Conservation (phyloP, 2,888 invertebrate species). For the Lasius fuliginosus region DNA sequence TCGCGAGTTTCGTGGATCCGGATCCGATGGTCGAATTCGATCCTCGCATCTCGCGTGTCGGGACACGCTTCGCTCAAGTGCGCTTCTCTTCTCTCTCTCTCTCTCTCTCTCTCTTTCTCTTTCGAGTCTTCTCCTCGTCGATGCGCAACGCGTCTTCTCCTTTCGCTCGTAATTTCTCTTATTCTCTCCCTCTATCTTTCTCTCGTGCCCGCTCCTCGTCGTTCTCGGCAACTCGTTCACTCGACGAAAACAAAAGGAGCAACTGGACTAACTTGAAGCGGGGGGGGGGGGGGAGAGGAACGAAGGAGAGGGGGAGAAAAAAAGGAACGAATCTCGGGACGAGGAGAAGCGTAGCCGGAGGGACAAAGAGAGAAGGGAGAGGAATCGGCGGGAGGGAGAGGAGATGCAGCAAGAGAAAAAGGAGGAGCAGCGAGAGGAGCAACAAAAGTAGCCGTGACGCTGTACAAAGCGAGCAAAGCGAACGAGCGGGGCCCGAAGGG, state of each 20-base stretch:
- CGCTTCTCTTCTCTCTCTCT: slow-evolving; percentile 62
- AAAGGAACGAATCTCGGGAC: slow-evolving; percentile 48
- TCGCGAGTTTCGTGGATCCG: slow-evolving; percentile 77
- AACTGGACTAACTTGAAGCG: slow-evolving; percentile 56
- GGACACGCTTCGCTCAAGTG: slow-evolving; percentile 81
- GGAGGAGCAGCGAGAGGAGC: slow-evolving; percentile 70
- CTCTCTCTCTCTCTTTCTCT: slow-evolving; percentile 40
- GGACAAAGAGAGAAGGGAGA: slow-evolving; percentile 48
- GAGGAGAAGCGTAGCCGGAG: slow-evolving; percentile 43
- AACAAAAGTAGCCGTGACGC: slow-evolving; percentile 80
- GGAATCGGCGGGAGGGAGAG: slow-evolving; percentile 59
- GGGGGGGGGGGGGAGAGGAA: slow-evolving; percentile 44
- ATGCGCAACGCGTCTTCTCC: neutral
- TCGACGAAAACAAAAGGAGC: slow-evolving; percentile 69
- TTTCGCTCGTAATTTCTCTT: slow-evolving; percentile 56
- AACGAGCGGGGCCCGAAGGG: slow-evolving; percentile 65
- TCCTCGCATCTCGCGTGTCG: slow-evolving; percentile 82
- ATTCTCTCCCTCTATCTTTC: slow-evolving; percentile 42
- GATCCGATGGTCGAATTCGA: slow-evolving; percentile 78
- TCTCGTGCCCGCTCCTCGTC: slow-evolving; percentile 38
- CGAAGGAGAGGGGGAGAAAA: slow-evolving; percentile 56
- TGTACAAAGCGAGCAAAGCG: slow-evolving; percentile 75
- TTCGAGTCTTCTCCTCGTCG: slow-evolving; percentile 13
- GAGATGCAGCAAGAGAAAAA: slow-evolving; percentile 64
- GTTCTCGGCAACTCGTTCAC: slow-evolving; percentile 65